These are phyloP conservation scores for Helicoverpa armigera DNA, from an alignment of 1,140 invertebrate genomes.

Conservation along the genomic window DNA sequence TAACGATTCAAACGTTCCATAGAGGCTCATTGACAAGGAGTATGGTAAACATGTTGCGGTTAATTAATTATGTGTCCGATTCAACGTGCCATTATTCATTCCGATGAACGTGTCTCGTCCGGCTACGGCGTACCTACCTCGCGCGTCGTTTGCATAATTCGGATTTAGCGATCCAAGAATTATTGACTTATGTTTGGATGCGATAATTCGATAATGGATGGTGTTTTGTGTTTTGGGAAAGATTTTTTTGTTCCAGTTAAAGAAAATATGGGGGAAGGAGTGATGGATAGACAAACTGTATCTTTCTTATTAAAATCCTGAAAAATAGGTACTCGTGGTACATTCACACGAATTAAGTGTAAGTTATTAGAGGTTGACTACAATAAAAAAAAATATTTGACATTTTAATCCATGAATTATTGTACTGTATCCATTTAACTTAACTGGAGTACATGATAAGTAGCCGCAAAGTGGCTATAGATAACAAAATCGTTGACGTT, in stretches of 20 bases:
- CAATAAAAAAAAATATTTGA: neutral
- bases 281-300: too few relatives aligned
- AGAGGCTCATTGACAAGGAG: neutral
- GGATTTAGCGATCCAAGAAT: slow-evolving; percentile 48
- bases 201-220: slow-evolving; percentile 20
- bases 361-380: too few relatives aligned
- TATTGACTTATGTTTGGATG: slow-evolving; percentile 25
- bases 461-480: slow-evolving; percentile 12
- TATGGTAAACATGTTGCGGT: slow-evolving; percentile 22
- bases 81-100: slow-evolving; percentile 37
- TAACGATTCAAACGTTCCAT: neutral
- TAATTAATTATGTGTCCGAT: slow-evolving; percentile 43
- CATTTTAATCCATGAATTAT: neutral
- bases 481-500: slow-evolving; percentile 34
- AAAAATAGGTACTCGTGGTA: too few relatives aligned
- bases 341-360: too few relatives aligned
- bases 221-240: neutral
- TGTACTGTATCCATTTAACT: neutral
- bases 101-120: slow-evolving; percentile 19
- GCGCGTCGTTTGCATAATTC: slow-evolving; percentile 42
- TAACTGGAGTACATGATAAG: slow-evolving; percentile 10
- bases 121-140: slow-evolving; percentile 3
- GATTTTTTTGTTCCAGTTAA: neutral
- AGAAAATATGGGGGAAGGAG: too few relatives aligned
- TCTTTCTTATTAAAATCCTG: too few relatives aligned